Base-by-base conservation (phyloP, 1,140 invertebrate species). In the Tachypleus tridentatus region DNA sequence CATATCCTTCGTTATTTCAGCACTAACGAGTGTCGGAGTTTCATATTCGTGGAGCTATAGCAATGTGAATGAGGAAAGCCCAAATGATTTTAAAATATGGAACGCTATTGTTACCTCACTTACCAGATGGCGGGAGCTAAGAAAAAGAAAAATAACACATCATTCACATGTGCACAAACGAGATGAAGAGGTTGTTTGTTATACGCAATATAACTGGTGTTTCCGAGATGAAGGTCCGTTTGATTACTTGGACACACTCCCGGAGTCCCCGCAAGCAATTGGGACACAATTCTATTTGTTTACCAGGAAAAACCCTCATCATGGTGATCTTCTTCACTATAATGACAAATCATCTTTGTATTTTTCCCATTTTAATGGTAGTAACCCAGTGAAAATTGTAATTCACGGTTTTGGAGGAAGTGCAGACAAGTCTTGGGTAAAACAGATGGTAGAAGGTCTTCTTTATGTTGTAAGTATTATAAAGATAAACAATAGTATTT, bases 381-480 rank as follows among this genome's bases (percentile, higher is more conserved):
- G 81, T 4, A 76, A 83, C n/a, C 86, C 88, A 0, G 88, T 89
- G 10, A 90, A 93, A 75, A 84, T 98, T 48, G 89, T 97, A 65
- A 89, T 96, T 0, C 94, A 98, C 72, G 94, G 94, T 4, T 98
- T 97, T 73, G 89, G 92, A 2, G 91, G 90, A 58, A 88, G 87
- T 71, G 94, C 92, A 72, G 84, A 86, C 29, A 86, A 89, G 68
- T 84, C 91, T 7, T 97, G 93, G 93, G 89, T 96, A 0, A 88
- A 90, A 72, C 90, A 94, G 73, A 94, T 97, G 88, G 82, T 89
- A 54, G 86, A 87, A 29, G 90, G 90, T 8, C 80, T 96, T 3
- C 88, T 94, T 84, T 85, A 87, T 29, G 87, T 91, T 74, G 87
- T 89, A 76, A 82, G 84, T 29, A 29, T 29, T 29, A 29, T 29